Percentiles rank a stretch among this genome's conserved stretches.
Conservation (phyloP, 92 coral and sea anemone genomes). For the Epizoanthus rinbou region DNA sequence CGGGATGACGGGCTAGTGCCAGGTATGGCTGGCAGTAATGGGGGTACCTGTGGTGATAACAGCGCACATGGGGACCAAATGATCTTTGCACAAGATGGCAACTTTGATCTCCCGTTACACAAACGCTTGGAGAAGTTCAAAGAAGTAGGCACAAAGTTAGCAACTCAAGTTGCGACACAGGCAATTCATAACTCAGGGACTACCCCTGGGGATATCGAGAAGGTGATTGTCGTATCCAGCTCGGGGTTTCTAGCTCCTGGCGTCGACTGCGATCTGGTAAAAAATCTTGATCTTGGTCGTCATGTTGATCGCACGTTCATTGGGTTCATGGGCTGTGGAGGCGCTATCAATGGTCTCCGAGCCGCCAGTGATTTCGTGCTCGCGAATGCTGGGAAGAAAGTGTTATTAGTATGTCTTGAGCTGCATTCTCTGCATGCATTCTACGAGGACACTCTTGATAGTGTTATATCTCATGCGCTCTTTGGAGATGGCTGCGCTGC, state of each 20-base stretch:
- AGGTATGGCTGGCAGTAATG: no score
- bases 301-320: slow-evolving; percentile 3
- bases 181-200: neutral
- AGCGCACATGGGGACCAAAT: neutral
- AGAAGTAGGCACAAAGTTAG: slow-evolving; percentile 3
- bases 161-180: neutral
- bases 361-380: slow-evolving; percentile 8
- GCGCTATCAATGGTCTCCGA: slow-evolving; percentile 4
- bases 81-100: slow-evolving; percentile 16
- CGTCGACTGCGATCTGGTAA: neutral
- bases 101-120: slow-evolving; percentile 1
- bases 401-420: slow-evolving; percentile 7
- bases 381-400: slow-evolving; percentile 4
- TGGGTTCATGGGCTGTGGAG: slow-evolving; percentile 4
- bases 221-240: slow-evolving; percentile 2
- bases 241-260: slow-evolving; percentile 7
- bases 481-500: slow-evolving; percentile 27
- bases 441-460: slow-evolving; percentile 15
- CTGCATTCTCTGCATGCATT: slow-evolving; percentile 21
- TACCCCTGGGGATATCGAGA: slow-evolving; percentile 1
- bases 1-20: slow-evolving; percentile 2
- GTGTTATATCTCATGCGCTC: slow-evolving; percentile 24
- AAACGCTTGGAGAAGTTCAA: slow-evolving; percentile 19
- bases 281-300: neutral
- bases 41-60: no score